Percentiles rank a stretch among this genome's conserved stretches.
Conservation (phyloP, 2,113 vertebrate species). For the Tyto alba region DNA sequence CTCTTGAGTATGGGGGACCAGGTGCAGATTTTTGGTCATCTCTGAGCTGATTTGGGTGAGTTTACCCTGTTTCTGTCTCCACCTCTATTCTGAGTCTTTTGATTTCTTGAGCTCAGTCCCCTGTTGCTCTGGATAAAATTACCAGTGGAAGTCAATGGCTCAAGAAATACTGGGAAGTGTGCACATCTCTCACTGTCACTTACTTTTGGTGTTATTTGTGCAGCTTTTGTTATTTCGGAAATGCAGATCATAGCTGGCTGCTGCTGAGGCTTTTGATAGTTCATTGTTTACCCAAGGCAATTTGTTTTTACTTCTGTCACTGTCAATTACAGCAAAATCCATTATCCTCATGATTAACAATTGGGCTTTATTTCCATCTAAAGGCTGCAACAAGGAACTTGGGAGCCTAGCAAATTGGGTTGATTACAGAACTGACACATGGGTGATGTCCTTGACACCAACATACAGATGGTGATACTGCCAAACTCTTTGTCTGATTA, state of each 20-base stretch:
- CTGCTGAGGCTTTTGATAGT: background rate
- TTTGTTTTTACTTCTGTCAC: slow-evolving; percentile 51
- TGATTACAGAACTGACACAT: slow-evolving; percentile 37
- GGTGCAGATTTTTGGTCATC: background rate
- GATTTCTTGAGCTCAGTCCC: background rate
- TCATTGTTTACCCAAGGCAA: slow-evolving; percentile 14
- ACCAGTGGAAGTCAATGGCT: background rate
- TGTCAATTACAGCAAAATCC: slow-evolving; percentile 59
- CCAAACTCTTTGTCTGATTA: background rate
- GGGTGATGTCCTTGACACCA: slow-evolving; percentile 24
- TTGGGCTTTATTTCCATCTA: slow-evolving; percentile 29
- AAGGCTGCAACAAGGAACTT: slow-evolving; percentile 1
- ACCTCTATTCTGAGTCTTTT: background rate
- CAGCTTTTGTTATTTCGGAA: background rate
- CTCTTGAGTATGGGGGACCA: background rate
- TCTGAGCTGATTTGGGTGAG: background rate
- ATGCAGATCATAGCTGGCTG: background rate
- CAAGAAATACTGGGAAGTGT: background rate
- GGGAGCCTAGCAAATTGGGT: slow-evolving; percentile 42
- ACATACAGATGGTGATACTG: background rate
- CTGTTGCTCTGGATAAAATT: background rate
- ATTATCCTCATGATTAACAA: slow-evolving; percentile 38
- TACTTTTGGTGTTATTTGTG: background rate
- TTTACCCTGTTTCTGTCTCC: background rate
- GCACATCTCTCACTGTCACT: background rate